phyloP scores from a whole-genome alignment of 2,888 invertebrate species.

The Tromatobia lineatoria region DNA sequence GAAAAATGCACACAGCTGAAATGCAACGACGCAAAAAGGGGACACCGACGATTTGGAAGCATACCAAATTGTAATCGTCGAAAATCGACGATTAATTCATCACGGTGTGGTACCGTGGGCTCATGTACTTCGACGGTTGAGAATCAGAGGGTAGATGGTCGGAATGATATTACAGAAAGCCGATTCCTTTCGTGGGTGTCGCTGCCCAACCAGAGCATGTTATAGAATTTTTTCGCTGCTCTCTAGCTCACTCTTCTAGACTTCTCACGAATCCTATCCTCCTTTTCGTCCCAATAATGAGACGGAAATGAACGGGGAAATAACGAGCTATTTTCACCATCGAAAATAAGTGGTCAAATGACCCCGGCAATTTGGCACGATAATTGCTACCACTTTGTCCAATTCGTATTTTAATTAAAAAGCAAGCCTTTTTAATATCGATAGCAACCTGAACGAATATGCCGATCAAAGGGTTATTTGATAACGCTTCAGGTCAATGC shows the following conservation, averaged over 20 bases:
- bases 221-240: constrained; percentile 35
- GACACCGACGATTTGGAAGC: constrained; percentile 83
- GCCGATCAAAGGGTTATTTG: constrained; percentile 4
- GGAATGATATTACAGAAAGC: constrained; percentile 68
- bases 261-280: background rate
- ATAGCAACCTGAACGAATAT: constrained; percentile 1
- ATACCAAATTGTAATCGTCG: constrained; percentile 84
- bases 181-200: constrained; percentile 14
- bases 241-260: background rate
- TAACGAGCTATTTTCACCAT: constrained; percentile 55
- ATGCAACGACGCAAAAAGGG: constrained; percentile 83
- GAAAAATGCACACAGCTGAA: constrained; percentile 84
- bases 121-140: constrained; percentile 36
- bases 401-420: constrained; percentile 30
- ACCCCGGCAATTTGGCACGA: constrained; percentile 53
- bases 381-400: constrained; percentile 40
- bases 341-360: constrained; percentile 52
- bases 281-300: constrained; percentile 9
- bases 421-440: constrained; percentile 24
- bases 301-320: constrained; percentile 48
- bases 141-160: constrained; percentile 59
- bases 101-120: constrained; percentile 70
- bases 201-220: background rate
- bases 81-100: constrained; percentile 85
- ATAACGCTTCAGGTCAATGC: background rate